A percentile compares a stretch with the other conserved stretches of the same genome.
phyloP scores from a whole-genome alignment of 1,140 invertebrate genomes.

The Spodoptera litura region DNA sequence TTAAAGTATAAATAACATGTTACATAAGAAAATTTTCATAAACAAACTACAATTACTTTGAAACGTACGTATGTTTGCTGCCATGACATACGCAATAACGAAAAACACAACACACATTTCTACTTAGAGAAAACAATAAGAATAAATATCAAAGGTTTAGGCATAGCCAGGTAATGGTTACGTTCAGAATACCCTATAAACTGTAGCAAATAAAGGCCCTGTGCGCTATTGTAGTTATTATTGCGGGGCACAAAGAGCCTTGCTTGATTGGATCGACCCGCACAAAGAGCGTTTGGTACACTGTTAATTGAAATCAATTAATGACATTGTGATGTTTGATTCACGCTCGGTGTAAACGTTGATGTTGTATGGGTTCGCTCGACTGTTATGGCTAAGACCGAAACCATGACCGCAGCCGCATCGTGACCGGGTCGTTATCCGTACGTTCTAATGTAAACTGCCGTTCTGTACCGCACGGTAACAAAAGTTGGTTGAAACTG shows the following conservation, averaged over 20 bases:
- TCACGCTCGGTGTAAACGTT: not conserved
- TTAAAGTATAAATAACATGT: not conserved
- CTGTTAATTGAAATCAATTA: conserved; percentile 40
- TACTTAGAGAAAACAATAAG: conserved; percentile 10
- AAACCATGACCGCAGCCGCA: not conserved
- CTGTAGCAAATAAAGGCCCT: conserved; percentile 8
- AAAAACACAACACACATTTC: not conserved
- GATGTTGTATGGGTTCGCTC: conserved; percentile 1
- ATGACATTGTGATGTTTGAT: conserved; percentile 33
- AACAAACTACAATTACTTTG: not conserved
- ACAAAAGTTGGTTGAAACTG: too few species aligned
- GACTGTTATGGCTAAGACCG: not conserved
- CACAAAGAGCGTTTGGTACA: conserved; percentile 25
- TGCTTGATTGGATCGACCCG: conserved; percentile 23
- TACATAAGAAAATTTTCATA: not conserved
- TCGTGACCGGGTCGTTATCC: not conserved
- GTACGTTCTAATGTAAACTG: not conserved
- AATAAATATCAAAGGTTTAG: conserved; percentile 26
- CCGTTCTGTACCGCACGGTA: not conserved
- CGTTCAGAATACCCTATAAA: not conserved
- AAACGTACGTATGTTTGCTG: not conserved
- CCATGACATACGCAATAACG: not conserved
- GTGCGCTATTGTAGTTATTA: conserved; percentile 25
- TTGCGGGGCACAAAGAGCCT: conserved; percentile 21
- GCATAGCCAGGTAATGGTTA: conserved; percentile 11